Evolutionary conservation across 2,888 invertebrate genomes (phyloP).

Genomic region (Rhabditoides inermis): DNA sequence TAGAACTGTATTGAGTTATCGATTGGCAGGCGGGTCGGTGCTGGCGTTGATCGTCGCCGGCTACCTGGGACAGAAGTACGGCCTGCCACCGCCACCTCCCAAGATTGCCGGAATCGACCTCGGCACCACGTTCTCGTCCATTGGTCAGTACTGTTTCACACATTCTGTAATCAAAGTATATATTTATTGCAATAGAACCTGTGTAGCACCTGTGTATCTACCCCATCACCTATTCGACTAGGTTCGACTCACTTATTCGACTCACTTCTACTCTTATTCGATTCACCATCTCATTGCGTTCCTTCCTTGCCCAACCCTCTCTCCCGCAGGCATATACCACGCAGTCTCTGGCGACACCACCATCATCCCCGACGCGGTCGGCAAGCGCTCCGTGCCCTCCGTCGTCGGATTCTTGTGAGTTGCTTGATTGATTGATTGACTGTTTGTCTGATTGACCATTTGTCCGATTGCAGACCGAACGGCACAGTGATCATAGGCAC

Average conservation of each 20-base stretch:
- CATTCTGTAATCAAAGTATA: too few relatives aligned
- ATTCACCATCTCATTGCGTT: too few relatives aligned
- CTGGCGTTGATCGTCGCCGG: constrained; percentile 55
- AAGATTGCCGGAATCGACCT: constrained; percentile 58
- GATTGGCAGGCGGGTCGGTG: constrained; percentile 51
- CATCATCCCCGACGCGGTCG: constrained; percentile 54
- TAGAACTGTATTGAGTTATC: too few relatives aligned
- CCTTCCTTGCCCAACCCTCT: too few relatives aligned
- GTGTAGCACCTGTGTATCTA: too few relatives aligned
- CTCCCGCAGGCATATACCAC: too few relatives aligned
- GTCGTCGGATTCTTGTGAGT: constrained; percentile 55
- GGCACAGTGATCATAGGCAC: constrained; percentile 55
- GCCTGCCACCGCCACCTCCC: constrained; percentile 57
- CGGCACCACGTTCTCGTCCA: constrained; percentile 57
- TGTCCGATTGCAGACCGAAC: constrained; percentile 36
- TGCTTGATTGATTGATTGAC: constrained; percentile 7
- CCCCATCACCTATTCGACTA: too few relatives aligned
- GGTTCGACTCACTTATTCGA: too few relatives aligned
- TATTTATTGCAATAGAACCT: too few relatives aligned
- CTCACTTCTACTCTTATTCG: too few relatives aligned
- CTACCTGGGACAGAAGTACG: constrained; percentile 56
- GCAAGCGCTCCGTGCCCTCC: constrained; percentile 57
- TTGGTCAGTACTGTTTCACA: constrained; percentile 21
- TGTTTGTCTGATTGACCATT: background rate
- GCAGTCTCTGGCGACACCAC: constrained; percentile 53